Evolutionary conservation across 2,113 vertebrate genomes (phyloP).

Genomic region (Astatotilapia flaviijosephi): DNA sequence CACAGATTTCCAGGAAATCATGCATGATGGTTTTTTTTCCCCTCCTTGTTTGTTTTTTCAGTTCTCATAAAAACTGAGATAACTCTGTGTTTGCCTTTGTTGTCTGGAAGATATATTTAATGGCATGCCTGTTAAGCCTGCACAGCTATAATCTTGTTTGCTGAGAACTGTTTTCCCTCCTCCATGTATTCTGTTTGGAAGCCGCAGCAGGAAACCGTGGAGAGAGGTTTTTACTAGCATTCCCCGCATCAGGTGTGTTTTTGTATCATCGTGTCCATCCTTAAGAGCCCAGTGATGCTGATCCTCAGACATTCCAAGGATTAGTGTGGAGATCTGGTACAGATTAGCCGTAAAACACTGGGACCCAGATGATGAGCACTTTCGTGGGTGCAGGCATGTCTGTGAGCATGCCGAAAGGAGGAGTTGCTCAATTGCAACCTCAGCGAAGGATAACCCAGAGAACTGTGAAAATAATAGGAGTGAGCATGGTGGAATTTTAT

Average conservation of each 20-base stretch:
- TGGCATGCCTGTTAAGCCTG: background rate
- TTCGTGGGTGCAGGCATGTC: constrained; percentile 13
- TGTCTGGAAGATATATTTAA: constrained; percentile 38
- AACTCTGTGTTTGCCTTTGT: constrained; percentile 29
- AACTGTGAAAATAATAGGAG: background rate
- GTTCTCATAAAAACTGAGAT: constrained; percentile 22
- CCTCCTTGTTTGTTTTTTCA: background rate
- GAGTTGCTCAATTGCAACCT: background rate
- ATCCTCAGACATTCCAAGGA: constrained; percentile 46
- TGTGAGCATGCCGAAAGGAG: background rate
- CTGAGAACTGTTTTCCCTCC: constrained; percentile 15
- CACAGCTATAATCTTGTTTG: constrained; percentile 33
- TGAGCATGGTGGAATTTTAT: background rate
- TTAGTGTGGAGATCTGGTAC: constrained; percentile 34
- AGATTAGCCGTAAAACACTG: constrained; percentile 34
- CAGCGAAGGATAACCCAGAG: background rate
- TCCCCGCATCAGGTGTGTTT: constrained; percentile 45
- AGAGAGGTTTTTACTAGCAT: constrained; percentile 21
- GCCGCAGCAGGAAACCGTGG: constrained; percentile 5
- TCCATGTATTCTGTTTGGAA: constrained; percentile 28
- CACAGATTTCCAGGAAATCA: constrained; percentile 49
- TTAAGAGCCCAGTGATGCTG: constrained; percentile 31
- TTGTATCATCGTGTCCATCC: constrained; percentile 27
- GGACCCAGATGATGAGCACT: constrained; percentile 18
- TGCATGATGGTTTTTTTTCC: constrained; percentile 1